phyloP scores from a whole-genome alignment of 2,113 vertebrate genomes.

The Tenebrosternarchus preto region DNA sequence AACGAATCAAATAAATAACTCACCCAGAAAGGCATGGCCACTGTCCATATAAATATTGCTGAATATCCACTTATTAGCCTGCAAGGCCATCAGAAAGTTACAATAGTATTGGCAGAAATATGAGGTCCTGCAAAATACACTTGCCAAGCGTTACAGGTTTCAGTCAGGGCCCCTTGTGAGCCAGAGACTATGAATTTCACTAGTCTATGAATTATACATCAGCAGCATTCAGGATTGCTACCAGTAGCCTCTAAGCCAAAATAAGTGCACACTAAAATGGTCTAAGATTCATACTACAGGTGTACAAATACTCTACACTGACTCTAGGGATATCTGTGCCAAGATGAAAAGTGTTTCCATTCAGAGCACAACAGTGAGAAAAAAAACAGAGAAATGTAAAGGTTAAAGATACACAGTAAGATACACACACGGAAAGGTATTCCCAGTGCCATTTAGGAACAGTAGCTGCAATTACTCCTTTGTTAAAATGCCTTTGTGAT shows the following conservation, averaged over 20 bases:
- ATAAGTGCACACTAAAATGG: conserved; percentile 1
- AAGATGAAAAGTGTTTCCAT: conserved; percentile 27
- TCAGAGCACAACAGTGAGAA: not conserved
- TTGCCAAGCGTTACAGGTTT: conserved; percentile 20
- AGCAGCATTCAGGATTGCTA: conserved; percentile 8
- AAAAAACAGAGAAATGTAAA: not conserved
- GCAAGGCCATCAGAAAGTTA: conserved; percentile 16
- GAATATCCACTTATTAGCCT: conserved; percentile 29
- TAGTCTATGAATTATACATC: conserved; percentile 45
- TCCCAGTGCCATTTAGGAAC: not conserved
- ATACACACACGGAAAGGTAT: not conserved
- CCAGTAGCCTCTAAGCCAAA: conserved; percentile 15
- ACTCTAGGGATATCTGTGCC: conserved; percentile 11
- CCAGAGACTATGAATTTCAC: conserved; percentile 31
- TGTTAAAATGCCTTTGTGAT: not conserved
- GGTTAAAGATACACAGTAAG: not conserved
- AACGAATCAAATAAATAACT: conserved; percentile 38
- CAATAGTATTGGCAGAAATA: conserved; percentile 37
- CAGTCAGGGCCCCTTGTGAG: not conserved
- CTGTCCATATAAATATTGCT: not conserved
- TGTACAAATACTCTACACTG: too few species aligned
- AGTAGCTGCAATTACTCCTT: not conserved
- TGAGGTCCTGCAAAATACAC: conserved; percentile 9
- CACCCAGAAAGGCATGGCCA: not conserved
- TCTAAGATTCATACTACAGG: not conserved